Evolutionary conservation across 2,888 invertebrate genomes (phyloP), one percentile per base, ranked within the genome.

Genomic region (Charanyca ferruginea): DNA sequence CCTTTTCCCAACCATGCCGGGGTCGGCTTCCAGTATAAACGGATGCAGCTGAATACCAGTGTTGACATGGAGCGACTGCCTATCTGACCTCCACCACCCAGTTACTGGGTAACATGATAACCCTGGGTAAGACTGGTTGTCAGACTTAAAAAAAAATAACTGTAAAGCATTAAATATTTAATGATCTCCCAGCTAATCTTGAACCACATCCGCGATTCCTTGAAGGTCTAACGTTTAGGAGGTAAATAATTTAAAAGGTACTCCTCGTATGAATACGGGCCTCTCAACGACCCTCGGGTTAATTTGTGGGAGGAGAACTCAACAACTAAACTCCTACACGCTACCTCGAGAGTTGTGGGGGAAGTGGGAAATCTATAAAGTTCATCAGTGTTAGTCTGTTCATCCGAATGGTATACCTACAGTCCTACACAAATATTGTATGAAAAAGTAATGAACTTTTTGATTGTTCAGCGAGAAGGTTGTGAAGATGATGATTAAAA

Each of bases 231-330:
- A 41, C 25, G 16, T 67, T 72, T 51, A 53, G n/a, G 18, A 38
- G 57, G 42, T 77, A 63, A 80, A 80, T 80, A 63, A 66, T 77
- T 64, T 53, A 72, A 66, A 65, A 64, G 71, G 32, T 48, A 57
- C 58, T 80, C 20, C 32, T 42, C 53, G 48, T 63, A 72, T 73
- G 71, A 80, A 67, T 75, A 67, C 60, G 66, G 23, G 48, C 58
- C 53, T 52, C 74, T 68, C 70, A 70, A 57, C 60, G 49, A 51
- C 53, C 48, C 70, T 69, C 54, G 47, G 55, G 63, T 75, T 69
- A 72, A 75, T 77, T 80, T 80, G 67, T 66, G 69, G 61, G 49
- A 69, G 52, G 49, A 68, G 66, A 67, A 63, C 80, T 67, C 74
- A 41, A 67, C 64, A 63, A 79, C 63, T 69, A 41, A 60, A 75